Evolutionary conservation across 2,797 vertebrate genomes (phyloP), one percentile per base, ranked within the genome.

Genomic region (Enteromius anoplus): DNA sequence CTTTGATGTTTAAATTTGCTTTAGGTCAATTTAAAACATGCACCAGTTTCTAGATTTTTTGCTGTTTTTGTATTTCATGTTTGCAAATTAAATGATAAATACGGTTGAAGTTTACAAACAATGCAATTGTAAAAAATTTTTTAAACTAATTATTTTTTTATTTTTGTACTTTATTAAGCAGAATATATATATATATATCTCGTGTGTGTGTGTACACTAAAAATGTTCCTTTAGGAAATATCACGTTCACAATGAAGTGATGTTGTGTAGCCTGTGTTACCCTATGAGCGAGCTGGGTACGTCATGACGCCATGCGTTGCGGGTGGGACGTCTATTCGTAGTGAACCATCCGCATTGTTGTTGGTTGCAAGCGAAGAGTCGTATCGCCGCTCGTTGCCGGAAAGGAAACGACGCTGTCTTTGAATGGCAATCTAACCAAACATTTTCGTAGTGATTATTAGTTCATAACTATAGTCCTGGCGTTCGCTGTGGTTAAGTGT

Each of bases 261-360:
- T 9, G 10, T 21, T 32, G 19, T 5, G 2, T 42, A 2, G 12
- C 17, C 17, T 60, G 53, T 37, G 19, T 11, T 47, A 53, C 29
- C 62, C 45, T 19, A 11, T 29, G 10, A 64, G 26, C 60, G 34
- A 29, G 23, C 70, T 12, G n/a, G 62, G 14, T 60, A 80, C 88
- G 88, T 86, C 70, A 91, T 85, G 85, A 89, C 89, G 91, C 78
- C 58, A 86, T 80, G 85, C 90, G 91, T 92, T 90, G 85, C 88
- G 93, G 92, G 93, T 92, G 93, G 94, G 91, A 93, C 93, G 92
- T 91, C 49, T n/a, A 15, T 32, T 72, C 88, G 93, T 92, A 90
- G 49, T 88, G 86, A 91, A 84, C 88, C 88, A 86, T 85, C 87
- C 87, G 90, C 92, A 89, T 90, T 86, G 89, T 90, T 91, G 88